Percentiles rank a stretch among this genome's conserved stretches.
Evolutionary conservation across 1,140 invertebrate genomes (phyloP).

Genomic region (Eupristina koningsbergeri): DNA sequence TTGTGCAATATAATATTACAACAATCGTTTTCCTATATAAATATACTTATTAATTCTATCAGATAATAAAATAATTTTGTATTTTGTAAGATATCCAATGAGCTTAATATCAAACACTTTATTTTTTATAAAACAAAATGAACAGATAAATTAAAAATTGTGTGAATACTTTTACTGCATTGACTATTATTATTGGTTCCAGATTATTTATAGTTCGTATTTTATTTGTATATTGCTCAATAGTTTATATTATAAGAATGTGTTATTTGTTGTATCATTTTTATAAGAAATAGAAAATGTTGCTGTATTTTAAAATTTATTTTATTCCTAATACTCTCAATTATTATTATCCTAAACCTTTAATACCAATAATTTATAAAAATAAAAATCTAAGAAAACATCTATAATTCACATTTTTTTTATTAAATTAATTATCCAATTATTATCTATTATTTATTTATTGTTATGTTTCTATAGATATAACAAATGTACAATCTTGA

Average conservation of each 20-base stretch:
- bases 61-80: conserved; percentile 25
- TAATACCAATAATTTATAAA: no score
- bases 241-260: conserved; percentile 73
- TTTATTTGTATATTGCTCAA: conserved; percentile 75
- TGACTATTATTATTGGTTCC: conserved; percentile 71
- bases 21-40: conserved; percentile 39
- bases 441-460: neutral
- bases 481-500: conserved; percentile 79
- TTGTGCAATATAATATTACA: conserved; percentile 62
- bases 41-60: conserved; percentile 40
- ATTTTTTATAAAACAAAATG: conserved; percentile 37
- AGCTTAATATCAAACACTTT: conserved; percentile 52
- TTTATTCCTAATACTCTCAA: conserved; percentile 42
- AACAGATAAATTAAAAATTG: conserved; percentile 37
- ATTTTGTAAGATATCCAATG: conserved; percentile 35
- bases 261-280: conserved; percentile 75
- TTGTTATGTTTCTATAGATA: conserved; percentile 73
- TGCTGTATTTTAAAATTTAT: conserved; percentile 66
- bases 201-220: conserved; percentile 67
- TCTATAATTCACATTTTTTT: no score
- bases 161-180: conserved; percentile 57
- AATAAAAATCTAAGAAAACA: no score
- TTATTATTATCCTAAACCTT: no score
- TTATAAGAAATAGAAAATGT: conserved; percentile 74
- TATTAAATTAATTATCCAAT: neutral